Base-by-base conservation (phyloP, 1,140 invertebrate species). In the Zophobas atratus region DNA sequence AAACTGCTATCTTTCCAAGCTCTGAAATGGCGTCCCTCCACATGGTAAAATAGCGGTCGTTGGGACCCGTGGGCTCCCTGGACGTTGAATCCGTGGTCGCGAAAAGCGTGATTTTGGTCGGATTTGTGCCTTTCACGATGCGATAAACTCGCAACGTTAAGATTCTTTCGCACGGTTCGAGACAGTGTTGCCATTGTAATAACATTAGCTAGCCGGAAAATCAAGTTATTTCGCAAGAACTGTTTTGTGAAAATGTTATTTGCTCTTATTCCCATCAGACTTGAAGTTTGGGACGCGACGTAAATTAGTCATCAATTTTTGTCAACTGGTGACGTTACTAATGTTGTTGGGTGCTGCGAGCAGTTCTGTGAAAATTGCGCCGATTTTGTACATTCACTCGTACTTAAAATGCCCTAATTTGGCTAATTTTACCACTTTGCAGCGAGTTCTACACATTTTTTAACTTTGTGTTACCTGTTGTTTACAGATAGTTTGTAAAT, bases 401-500 rank as follows among this genome's bases (percentile, higher is more conserved):
- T 51, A 8, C 49, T 2, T 2, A 51, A 6, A 51, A 51, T 51
- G 20, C 20, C 20, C 20, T 20, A 20, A 20, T 20, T 20, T 20
- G 20, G 20, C 20, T 20, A 20, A 20, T 20, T 20, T 20, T 20
- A 20, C 20, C 20, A 20, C 20, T 20, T 20, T 20, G 20, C 20
- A 20, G 20, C 20, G 20, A 20, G 43, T 8, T 55, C 46, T 74
- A 43, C 46, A 57, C 49, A 55, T 76, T 48, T 5, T 39, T 57
- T 53, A 51, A 53, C 53, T 20, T 1, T 32, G 35, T 72, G 35
- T 72, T 20, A 20, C 20, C 20, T 20, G 20, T 71, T 20, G 76
- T 63, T 86, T 86, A 73, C 84, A 85, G 85, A 83, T 83, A 82
- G 80, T 70, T 86, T 87, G 86, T 87, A 87, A 83, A 87, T 87